phyloP scores from a whole-genome alignment of 1,140 invertebrate genomes.

The Drosophila teissieri region DNA sequence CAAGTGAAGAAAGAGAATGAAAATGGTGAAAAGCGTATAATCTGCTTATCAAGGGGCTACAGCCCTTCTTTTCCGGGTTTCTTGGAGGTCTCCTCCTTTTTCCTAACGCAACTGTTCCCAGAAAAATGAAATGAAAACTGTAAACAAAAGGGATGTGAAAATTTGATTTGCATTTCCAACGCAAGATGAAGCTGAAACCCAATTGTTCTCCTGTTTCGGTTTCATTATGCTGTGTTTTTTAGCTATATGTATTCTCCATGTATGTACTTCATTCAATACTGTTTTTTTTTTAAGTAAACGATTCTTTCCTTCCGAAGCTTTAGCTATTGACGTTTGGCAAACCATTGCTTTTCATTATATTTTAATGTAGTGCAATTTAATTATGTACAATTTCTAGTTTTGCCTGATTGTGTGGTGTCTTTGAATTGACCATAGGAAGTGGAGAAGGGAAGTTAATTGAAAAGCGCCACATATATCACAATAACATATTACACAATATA shows the following conservation, averaged over 20 bases:
- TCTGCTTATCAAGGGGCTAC: constrained; percentile 71
- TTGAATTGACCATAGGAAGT: no score
- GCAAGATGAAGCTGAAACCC: constrained; percentile 55
- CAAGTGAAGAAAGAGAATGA: constrained; percentile 43
- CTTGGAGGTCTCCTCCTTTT: not conserved
- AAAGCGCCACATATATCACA: no score
- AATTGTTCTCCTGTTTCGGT: constrained; percentile 26
- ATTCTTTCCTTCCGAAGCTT: not conserved
- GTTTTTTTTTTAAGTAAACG: not conserved
- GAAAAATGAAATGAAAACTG: constrained; percentile 47
- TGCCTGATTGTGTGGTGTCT: no score
- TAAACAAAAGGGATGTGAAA: constrained; percentile 64
- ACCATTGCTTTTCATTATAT: not conserved
- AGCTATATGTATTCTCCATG: not conserved
- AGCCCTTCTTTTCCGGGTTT: constrained; percentile 14
- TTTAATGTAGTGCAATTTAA: no score
- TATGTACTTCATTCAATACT: not conserved
- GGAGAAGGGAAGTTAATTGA: no score
- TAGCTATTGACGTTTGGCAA: not conserved
- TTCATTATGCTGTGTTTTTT: constrained; percentile 14
- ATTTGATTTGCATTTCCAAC: constrained; percentile 68
- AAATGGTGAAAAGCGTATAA: constrained; percentile 60
- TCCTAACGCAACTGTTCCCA: constrained; percentile 9
- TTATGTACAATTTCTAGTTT: no score
- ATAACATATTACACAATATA: no score